A percentile compares a stretch with the other conserved stretches of the same genome.
Evolutionary conservation across 2,113 vertebrate species (phyloP).

Genomic region (Ctenodactylus gundi): DNA sequence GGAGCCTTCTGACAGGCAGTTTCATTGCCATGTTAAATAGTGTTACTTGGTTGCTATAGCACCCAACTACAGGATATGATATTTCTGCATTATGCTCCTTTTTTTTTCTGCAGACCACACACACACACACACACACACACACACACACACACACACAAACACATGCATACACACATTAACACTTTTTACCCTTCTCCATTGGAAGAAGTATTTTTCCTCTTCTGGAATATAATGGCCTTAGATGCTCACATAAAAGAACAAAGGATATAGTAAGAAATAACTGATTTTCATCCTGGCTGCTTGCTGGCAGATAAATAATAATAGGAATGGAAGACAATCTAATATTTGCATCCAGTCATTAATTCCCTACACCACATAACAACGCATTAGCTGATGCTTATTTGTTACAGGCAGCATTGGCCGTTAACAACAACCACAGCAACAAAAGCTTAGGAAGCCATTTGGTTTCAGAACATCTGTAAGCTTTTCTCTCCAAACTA

Average conservation of each 20-base stretch:
- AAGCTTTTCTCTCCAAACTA: neutral
- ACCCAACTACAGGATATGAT: neutral
- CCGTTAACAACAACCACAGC: conserved; percentile 37
- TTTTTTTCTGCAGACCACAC: neutral
- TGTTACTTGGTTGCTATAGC: neutral
- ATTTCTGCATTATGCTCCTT: neutral
- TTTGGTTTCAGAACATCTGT: neutral
- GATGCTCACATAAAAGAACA: neutral
- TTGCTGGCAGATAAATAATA: neutral
- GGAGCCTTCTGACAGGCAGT: neutral
- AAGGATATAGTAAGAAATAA: neutral
- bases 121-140: neutral
- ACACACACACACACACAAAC: neutral
- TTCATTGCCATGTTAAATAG: conserved; percentile 30
- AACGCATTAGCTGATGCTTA: neutral
- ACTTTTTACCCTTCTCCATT: neutral
- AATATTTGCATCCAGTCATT: neutral
- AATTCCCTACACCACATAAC: neutral
- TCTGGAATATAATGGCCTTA: neutral
- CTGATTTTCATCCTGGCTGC: neutral
- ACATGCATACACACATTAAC: neutral
- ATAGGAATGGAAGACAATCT: neutral
- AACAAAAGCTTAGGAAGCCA: neutral
- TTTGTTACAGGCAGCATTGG: neutral
- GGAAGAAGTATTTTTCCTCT: neutral